phyloP scores from a whole-genome alignment of 2,113 vertebrate genomes.

The Hippopotamus amphibius region DNA sequence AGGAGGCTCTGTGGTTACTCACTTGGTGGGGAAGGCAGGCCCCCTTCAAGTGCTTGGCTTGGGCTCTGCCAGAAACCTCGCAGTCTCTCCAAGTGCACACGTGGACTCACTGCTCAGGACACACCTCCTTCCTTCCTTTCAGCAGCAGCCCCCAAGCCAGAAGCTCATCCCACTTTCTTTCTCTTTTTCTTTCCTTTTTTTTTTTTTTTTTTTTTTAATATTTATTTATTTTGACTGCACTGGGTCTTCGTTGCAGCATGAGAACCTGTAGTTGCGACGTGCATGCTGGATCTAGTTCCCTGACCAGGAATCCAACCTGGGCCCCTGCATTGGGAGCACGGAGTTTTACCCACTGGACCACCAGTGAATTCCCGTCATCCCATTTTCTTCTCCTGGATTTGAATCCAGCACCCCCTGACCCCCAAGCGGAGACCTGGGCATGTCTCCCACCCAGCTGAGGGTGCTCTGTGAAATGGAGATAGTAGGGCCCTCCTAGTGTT shows the following conservation, averaged over 20 bases:
- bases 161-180: neutral
- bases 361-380: too few relatives aligned
- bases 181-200: too few relatives aligned
- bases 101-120: neutral
- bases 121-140: neutral
- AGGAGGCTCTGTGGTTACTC: neutral
- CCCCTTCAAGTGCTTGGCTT: neutral
- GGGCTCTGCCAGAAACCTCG: neutral
- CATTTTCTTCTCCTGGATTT: neutral
- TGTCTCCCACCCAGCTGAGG: neutral
- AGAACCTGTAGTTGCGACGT: too few relatives aligned
- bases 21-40: accelerated
- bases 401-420: neutral
- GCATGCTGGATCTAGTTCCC: too few relatives aligned
- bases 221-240: too few relatives aligned
- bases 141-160: neutral
- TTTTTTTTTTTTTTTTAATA: too few relatives aligned
- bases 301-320: too few relatives aligned
- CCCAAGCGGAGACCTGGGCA: accelerated
- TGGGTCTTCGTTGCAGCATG: too few relatives aligned
- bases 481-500: neutral
- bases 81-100: neutral
- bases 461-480: neutral
- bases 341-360: too few relatives aligned
- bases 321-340: too few relatives aligned